A percentile compares a stretch with the other conserved stretches of the same genome.
Conservation (phyloP, 2,888 invertebrate species). For the Platycheirus rosarum region DNA sequence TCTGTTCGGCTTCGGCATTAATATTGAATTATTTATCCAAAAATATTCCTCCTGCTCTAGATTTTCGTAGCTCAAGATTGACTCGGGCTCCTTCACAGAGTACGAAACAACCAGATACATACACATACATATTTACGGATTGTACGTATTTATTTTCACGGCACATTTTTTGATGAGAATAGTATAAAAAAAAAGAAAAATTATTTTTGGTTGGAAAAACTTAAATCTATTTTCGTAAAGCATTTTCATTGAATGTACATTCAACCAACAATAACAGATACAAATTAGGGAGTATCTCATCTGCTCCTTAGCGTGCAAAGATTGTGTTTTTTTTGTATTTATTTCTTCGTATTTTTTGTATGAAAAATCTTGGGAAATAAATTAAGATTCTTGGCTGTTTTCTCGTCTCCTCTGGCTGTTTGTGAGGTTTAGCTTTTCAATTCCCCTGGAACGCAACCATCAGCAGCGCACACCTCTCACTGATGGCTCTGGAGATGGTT, state of each 20-base stretch:
- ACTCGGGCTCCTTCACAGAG: neutral
- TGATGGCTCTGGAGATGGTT: neutral
- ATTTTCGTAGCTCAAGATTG: constrained; percentile 40
- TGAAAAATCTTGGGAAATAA: constrained; percentile 57
- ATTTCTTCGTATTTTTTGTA: constrained; percentile 8
- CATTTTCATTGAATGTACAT: constrained; percentile 65
- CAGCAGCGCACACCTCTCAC: constrained; percentile 25
- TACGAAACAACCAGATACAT: neutral
- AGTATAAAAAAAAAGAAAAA: constrained; percentile 28
- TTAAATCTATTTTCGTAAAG: constrained; percentile 68
- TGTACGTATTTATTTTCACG: constrained; percentile 62
- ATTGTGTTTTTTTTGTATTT: constrained; percentile 23
- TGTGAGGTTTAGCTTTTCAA: constrained; percentile 23
- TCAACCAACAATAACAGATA: constrained; percentile 72
- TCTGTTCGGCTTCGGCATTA: constrained; percentile 21
- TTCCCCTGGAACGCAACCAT: constrained; percentile 49
- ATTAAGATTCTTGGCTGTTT: constrained; percentile 56
- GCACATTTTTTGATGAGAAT: constrained; percentile 58
- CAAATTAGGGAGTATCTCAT: constrained; percentile 71
- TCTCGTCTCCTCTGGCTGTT: constrained; percentile 8
- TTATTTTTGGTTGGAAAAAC: constrained; percentile 46
- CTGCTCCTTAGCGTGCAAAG: constrained; percentile 27
- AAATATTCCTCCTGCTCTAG: constrained; percentile 68
- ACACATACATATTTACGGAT: too few relatives aligned
- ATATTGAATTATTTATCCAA: constrained; percentile 68